Percentiles rank a stretch among this genome's conserved stretches.
These are phyloP conservation scores for Perodicticus potto DNA, from an alignment of 2,797 vertebrate species.

Conservation along the genomic window DNA sequence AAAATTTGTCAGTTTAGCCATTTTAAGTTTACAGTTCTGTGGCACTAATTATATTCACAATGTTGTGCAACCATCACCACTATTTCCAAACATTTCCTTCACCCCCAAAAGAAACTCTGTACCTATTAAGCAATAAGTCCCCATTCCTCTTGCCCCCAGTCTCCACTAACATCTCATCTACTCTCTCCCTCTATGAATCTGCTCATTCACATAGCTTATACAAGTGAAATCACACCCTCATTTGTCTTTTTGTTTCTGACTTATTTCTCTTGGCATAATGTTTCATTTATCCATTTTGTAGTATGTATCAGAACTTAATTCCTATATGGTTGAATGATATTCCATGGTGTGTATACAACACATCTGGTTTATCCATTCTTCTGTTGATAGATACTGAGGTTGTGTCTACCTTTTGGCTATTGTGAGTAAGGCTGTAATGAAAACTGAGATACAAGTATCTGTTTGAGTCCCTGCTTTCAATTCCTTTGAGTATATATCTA, in stretches of 20 bases:
- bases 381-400: background rate
- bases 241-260: background rate
- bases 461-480: background rate
- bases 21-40: background rate
- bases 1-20: background rate
- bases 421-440: background rate
- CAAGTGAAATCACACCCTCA: background rate
- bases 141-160: background rate
- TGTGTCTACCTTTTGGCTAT: background rate
- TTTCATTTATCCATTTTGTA: background rate
- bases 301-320: background rate
- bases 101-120: background rate
- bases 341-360: background rate
- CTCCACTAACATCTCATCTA: background rate
- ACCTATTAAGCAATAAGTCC: background rate
- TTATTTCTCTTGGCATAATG: background rate
- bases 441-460: background rate
- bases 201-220: background rate
- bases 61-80: background rate
- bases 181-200: background rate
- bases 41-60: background rate
- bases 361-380: background rate
- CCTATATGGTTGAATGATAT: background rate
- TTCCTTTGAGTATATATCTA: background rate
- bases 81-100: background rate